phyloP scores from a whole-genome alignment of 2,797 vertebrate genomes.

The Syndactyla subalaris region DNA sequence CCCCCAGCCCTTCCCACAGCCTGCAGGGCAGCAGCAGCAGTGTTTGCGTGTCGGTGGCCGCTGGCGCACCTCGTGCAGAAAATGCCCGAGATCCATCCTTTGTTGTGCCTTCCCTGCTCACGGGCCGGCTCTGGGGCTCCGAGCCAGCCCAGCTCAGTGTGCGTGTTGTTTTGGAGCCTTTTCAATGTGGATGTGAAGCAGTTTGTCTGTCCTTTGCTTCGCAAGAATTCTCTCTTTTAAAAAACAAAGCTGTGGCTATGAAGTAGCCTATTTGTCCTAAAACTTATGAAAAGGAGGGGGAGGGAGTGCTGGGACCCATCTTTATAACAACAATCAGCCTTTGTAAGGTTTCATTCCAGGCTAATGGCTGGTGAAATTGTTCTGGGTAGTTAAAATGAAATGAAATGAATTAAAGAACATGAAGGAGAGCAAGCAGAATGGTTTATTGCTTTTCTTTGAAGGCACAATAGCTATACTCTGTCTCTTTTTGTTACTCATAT shows the following conservation, averaged over 20 bases:
- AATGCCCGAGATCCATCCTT: neutral
- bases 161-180: constrained; percentile 21
- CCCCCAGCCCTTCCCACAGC: too few species aligned
- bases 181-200: constrained; percentile 39
- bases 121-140: neutral
- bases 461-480: constrained; percentile 72
- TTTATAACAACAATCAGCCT: constrained; percentile 76
- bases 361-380: constrained; percentile 84
- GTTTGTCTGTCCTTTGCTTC: constrained; percentile 48
- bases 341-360: constrained; percentile 79
- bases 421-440: constrained; percentile 75
- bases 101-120: neutral
- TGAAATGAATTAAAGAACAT: constrained; percentile 83
- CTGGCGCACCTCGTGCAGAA: neutral
- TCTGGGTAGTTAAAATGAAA: constrained; percentile 83
- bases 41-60: neutral
- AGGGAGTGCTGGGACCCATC: constrained; percentile 57
- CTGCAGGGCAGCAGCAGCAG: neutral
- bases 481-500: constrained; percentile 76
- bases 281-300: constrained; percentile 63
- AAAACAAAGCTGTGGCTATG: constrained; percentile 49
- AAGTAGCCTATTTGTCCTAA: constrained; percentile 61
- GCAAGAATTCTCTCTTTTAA: constrained; percentile 22
- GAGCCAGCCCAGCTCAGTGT: neutral
- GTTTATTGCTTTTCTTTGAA: constrained; percentile 82